Conservation (phyloP, 2,113 vertebrate species). For the Sander lucioperca region DNA sequence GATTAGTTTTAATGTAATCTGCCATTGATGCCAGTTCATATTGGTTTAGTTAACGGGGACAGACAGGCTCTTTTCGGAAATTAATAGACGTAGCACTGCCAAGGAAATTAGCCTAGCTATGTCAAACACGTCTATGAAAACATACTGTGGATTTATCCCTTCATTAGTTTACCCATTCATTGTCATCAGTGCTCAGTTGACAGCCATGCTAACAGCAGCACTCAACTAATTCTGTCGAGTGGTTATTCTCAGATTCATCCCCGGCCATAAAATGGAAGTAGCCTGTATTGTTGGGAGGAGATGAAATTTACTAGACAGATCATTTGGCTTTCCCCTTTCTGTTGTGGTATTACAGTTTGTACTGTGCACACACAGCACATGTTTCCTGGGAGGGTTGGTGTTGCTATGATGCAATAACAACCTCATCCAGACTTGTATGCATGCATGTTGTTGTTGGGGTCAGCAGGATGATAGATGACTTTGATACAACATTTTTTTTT, state of each 20-base stretch:
- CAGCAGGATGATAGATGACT: constrained; percentile 52
- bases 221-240: constrained; percentile 72
- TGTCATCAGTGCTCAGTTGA: constrained; percentile 56
- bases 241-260: constrained; percentile 62
- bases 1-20: constrained; percentile 60
- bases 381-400: constrained; percentile 52
- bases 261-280: constrained; percentile 51
- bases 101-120: constrained; percentile 70
- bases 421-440: constrained; percentile 51
- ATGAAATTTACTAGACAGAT: constrained; percentile 65
- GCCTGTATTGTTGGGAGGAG: constrained; percentile 46
- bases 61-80: constrained; percentile 56
- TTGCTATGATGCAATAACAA: constrained; percentile 58
- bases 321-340: constrained; percentile 48
- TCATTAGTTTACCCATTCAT: constrained; percentile 67
- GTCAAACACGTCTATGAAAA: constrained; percentile 75
- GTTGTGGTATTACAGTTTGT: constrained; percentile 59
- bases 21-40: constrained; percentile 48
- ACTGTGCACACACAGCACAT: constrained; percentile 46
- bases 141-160: constrained; percentile 70
- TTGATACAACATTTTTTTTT: constrained; percentile 40
- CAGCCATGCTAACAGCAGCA: constrained; percentile 50
- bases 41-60: constrained; percentile 68
- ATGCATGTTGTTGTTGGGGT: constrained; percentile 52
- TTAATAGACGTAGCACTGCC: constrained; percentile 65